Evolutionary conservation across 2,888 invertebrate species (phyloP), one percentile per base, ranked within the genome.

Genomic region (Dicranocentrus wangi): DNA sequence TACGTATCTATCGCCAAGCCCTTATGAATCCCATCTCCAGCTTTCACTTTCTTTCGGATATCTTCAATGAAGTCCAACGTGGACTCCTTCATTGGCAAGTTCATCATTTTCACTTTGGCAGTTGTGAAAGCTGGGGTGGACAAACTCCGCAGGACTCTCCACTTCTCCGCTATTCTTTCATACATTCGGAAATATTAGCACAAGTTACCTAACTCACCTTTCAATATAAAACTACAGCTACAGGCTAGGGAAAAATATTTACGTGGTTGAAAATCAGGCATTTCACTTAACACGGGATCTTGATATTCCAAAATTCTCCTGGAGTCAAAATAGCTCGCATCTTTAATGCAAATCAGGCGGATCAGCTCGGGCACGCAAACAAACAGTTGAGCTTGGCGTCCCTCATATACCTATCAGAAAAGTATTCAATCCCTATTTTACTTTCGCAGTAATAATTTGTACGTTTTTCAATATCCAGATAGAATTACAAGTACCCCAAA

Each of bases 141-240:
- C 2, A 79, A n/a, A 1, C 58, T 28, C 0, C 84, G 58, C 7
- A 85, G 65, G 15, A 72, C 43, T 39, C 63, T 82, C 85, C 85
- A 85, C 58, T 82, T 85, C 21, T 82, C 81, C n/a, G 66, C 85
- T 83, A n/a, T n/a, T n/a, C n/a, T n/a, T n/a, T 10, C 15, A 3
- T n/a, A n/a, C n/a, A n/a, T n/a, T n/a, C n/a, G 47, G 17, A 80
- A 55, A 2, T 75, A n/a, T n/a, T n/a, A n/a, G n/a, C n/a, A n/a
- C n/a, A n/a, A 1, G 43, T 65, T 55, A n/a, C 7, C 17, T 23
- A 42, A 39, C 7, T 39, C 8, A 39, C 7, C 39, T 39, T 15
- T 13, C 23, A 39, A 32, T 15, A 32, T n/a, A 13, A 55, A 10
- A 23, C 42, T 23, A 5, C 7, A 28, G 7, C 10, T 2, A 8